A percentile compares a stretch with the other conserved stretches of the same genome.
phyloP scores from a whole-genome alignment of 2,113 vertebrate genomes.

The Colistium nudipinnis region DNA sequence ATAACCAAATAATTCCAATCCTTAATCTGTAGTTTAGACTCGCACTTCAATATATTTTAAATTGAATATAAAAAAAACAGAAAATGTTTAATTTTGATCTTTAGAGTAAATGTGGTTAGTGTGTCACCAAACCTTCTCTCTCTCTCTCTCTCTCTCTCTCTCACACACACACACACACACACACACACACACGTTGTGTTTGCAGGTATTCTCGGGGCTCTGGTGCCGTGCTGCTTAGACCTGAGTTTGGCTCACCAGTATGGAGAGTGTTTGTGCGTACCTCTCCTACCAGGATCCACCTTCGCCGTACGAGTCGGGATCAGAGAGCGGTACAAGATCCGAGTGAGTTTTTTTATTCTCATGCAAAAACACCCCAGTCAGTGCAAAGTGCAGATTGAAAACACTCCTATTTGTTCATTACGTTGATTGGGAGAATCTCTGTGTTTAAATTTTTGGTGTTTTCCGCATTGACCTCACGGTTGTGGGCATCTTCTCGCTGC shows the following conservation, averaged over 20 bases:
- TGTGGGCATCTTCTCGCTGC: neutral
- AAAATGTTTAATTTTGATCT: neutral
- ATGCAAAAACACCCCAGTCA: neutral
- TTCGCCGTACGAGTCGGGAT: constrained; percentile 85
- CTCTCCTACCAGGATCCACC: constrained; percentile 86
- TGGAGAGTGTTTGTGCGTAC: constrained; percentile 86
- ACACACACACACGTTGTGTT: neutral
- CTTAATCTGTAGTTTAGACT: neutral
- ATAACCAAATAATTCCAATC: neutral
- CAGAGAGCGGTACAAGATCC: constrained; percentile 87
- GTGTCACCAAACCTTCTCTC: neutral
- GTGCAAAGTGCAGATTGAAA: too few species aligned
- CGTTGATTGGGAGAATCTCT: too few species aligned
- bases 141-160: neutral
- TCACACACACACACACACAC: too few species aligned
- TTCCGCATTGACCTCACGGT: neutral
- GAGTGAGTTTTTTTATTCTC: constrained; percentile 71
- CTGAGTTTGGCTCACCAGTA: constrained; percentile 83
- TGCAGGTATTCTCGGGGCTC: constrained; percentile 82
- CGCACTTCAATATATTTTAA: neutral
- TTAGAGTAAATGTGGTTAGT: too few species aligned
- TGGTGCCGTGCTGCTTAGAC: constrained; percentile 83
- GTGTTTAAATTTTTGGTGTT: too few species aligned
- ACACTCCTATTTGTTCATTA: too few species aligned
- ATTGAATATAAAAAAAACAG: neutral